Evolutionary conservation across 1,140 invertebrate genomes (phyloP).

Genomic region (Triops longicaudatus): DNA sequence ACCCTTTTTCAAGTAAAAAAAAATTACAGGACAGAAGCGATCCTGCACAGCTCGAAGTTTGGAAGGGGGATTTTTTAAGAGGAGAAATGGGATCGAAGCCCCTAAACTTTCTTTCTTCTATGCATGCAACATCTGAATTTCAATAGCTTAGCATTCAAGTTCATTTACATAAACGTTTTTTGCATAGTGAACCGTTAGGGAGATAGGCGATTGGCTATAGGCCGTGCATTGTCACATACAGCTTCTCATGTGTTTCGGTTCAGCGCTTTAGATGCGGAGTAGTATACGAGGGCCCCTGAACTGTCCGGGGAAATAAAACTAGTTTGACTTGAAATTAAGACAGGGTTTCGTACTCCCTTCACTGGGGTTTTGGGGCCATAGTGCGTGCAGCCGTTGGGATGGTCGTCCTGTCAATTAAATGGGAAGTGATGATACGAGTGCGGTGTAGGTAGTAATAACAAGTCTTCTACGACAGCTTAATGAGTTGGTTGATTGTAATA

Average conservation of each 20-base stretch:
- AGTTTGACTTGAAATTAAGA: not conserved
- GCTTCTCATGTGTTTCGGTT: not conserved
- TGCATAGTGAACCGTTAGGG: conserved; percentile 10
- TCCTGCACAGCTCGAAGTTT: not conserved
- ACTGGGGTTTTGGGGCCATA: not conserved
- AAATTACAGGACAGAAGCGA: not conserved
- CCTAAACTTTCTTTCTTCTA: not conserved
- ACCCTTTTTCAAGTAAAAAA: not conserved
- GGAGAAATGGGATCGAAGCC: not conserved
- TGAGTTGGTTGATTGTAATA: not conserved
- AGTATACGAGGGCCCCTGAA: too few relatives aligned
- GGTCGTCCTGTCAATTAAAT: not conserved
- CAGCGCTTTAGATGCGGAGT: not conserved
- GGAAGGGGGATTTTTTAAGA: not conserved
- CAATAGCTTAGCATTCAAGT: conserved; percentile 11
- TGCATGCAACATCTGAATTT: conserved; percentile 8
- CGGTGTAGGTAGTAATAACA: not conserved
- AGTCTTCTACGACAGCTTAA: not conserved
- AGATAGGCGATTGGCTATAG: conserved; percentile 7
- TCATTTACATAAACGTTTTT: conserved; percentile 16
- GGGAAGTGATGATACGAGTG: not conserved
- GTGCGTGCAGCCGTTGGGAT: not conserved
- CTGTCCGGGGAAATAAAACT: too few relatives aligned
- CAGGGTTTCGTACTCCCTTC: not conserved
- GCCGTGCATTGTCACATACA: conserved; percentile 6